Evolutionary conservation across 1,140 invertebrate genomes (phyloP), one percentile per base, ranked within the genome.

Genomic region (Coelopa frigida): DNA sequence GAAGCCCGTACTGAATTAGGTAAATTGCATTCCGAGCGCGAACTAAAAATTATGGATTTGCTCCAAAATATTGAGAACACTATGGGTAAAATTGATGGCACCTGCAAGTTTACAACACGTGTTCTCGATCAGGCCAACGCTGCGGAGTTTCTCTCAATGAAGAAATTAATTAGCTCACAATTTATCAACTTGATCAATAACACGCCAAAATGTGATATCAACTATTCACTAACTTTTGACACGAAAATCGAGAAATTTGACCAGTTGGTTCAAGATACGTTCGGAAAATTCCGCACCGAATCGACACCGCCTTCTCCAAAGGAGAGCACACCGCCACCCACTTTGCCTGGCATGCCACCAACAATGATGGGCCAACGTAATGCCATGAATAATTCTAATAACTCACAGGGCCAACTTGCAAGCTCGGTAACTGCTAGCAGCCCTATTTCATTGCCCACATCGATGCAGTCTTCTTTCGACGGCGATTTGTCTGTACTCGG

Each of bases 21-120:
- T 53, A 76, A 79, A 52, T 68, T 91, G 38, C 90, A 94, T 64
- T 86, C 84, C 22, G 79, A 85, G 57, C 78, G 87, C 52, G 89
- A 94, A 70, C 72, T 94, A 4, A 83, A 85, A 67, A 82, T 92
- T 17, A 92, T 92, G 87, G 88, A 92, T 55, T 73, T 85, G 26
- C 85, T 86, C 59, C 82, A 91, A 69, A 78, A 77, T 49, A 75
- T 92, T 37, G 83, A 88, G 60, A 85, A 87, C 63, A 82, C 79
- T 4, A 79, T 83, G 49, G 87, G 84, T 49, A 84, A 82, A 56
- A 84, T 94, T 47, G 85, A 91, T 59, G 83, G 88, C 64, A 89
- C 87, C 14, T 86, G 83, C 54, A 83, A 85, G 54, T 94, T 92
- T 59, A 83, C 87, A 0, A 77, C 80, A 4, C 77, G 84, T 55